phyloP scores from a whole-genome alignment of 1,140 invertebrate species.

The Stegodyphus mimosarum region DNA sequence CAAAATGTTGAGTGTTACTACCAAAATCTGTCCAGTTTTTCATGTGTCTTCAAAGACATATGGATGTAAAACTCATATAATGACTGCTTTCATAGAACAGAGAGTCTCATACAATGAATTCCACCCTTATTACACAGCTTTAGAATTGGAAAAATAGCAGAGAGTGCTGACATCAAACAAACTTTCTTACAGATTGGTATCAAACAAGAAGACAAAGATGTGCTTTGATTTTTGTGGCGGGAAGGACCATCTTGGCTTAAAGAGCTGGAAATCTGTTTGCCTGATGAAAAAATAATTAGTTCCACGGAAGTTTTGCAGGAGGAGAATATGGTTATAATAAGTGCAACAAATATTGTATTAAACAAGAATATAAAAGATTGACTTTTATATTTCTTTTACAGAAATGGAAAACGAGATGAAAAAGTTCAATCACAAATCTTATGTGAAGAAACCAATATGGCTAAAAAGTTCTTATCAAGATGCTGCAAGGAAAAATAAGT shows the following conservation, averaged over 20 bases:
- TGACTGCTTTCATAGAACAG: neutral
- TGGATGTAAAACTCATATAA: neutral
- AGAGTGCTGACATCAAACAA: too few relatives aligned
- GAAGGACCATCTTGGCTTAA: slow-evolving; percentile 12
- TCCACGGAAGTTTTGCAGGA: neutral
- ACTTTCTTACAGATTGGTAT: too few relatives aligned
- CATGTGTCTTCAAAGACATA: too few relatives aligned
- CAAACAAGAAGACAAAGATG: too few relatives aligned
- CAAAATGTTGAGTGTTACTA: too few relatives aligned
- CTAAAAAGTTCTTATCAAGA: neutral
- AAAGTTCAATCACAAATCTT: too few relatives aligned
- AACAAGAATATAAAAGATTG: neutral
- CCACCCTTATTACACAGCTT: too few relatives aligned
- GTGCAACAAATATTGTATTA: neutral
- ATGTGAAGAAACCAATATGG: slow-evolving; percentile 5
- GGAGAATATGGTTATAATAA: neutral
- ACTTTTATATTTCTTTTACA: slow-evolving; percentile 20
- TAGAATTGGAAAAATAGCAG: too few relatives aligned
- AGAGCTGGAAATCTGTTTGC: neutral
- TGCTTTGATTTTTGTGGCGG: neutral
- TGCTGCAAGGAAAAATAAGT: neutral
- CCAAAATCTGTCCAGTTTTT: too few relatives aligned
- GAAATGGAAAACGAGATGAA: neutral
- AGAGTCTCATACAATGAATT: too few relatives aligned
- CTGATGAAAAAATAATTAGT: neutral